Conservation (phyloP, 2,888 invertebrate genomes). For the Nymphalis c-album region DNA sequence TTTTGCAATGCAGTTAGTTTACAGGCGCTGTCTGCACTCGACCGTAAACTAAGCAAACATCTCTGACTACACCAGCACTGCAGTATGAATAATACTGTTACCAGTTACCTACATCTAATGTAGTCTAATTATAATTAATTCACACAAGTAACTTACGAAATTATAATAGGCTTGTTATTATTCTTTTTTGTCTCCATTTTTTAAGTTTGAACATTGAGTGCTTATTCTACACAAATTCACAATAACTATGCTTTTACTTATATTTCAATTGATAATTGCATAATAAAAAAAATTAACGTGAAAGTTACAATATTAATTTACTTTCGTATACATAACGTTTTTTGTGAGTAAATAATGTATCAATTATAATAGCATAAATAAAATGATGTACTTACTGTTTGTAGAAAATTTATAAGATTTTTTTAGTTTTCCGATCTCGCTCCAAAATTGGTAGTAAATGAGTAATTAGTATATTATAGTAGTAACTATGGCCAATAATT, state of each 20-base stretch:
- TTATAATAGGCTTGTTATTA: not conserved
- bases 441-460: not conserved
- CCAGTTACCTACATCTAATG: conserved; percentile 3
- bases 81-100: conserved; percentile 13
- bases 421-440: conserved; percentile 4
- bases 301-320: too few species aligned
- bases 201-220: too few species aligned
- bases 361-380: not conserved
- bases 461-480: not conserved
- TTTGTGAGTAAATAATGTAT: too few species aligned
- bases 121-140: conserved; percentile 1
- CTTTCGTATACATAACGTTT: too few species aligned
- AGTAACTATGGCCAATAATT: not conserved
- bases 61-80: conserved; percentile 25
- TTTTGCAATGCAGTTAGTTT: conserved; percentile 23
- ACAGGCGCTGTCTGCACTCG: conserved; percentile 25
- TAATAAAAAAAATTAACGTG: too few species aligned
- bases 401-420: not conserved
- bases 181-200: not conserved
- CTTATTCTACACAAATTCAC: too few species aligned
- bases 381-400: not conserved
- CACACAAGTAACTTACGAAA: conserved; percentile 1
- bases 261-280: too few species aligned
- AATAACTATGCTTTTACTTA: too few species aligned
- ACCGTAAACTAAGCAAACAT: conserved; percentile 29